phyloP scores from a whole-genome alignment of 2,888 invertebrate species.

The Anodontia alba region DNA sequence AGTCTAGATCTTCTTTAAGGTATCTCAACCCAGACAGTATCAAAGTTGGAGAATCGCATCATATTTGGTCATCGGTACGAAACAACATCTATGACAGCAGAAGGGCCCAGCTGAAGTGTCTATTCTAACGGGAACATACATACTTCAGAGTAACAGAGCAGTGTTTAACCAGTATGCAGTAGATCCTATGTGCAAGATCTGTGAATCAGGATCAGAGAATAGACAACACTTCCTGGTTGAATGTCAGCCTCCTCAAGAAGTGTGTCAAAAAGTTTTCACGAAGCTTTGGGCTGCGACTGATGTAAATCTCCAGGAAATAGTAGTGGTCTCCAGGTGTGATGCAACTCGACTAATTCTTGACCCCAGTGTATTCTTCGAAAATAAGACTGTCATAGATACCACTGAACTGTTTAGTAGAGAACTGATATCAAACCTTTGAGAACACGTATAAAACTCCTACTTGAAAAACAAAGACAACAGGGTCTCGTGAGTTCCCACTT shows the following conservation, averaged over 20 bases:
- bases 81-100: background rate
- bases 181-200: background rate
- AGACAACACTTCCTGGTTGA: background rate
- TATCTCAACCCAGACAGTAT: background rate
- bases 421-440: too few species aligned
- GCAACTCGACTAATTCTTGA: too few species aligned
- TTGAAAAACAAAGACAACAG: too few species aligned
- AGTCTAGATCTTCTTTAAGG: background rate
- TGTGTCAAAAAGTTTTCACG: too few species aligned
- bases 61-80: background rate
- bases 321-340: too few species aligned
- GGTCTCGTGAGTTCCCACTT: too few species aligned
- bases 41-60: background rate
- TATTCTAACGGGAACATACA: background rate
- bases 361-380: too few species aligned
- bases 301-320: too few species aligned
- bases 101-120: background rate
- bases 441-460: too few species aligned
- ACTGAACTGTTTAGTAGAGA: too few species aligned
- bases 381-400: too few species aligned
- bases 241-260: background rate
- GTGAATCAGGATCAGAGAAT: background rate
- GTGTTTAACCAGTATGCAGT: background rate
- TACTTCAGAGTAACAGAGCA: background rate
- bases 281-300: too few species aligned